Conservation (phyloP, 2,888 invertebrate genomes). For the Linnaemya tessellans region DNA sequence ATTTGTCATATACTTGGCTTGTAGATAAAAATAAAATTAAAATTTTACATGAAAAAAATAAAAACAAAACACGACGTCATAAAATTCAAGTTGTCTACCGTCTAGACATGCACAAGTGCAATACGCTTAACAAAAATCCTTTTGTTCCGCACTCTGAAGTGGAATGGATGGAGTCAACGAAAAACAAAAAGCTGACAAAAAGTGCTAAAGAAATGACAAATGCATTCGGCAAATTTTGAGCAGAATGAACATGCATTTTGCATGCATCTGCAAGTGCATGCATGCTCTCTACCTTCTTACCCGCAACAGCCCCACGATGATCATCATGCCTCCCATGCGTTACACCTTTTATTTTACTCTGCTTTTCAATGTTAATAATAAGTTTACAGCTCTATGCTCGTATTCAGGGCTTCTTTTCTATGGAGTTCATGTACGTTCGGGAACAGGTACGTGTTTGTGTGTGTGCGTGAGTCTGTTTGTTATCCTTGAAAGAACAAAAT, state of each 20-base stretch:
- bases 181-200: constrained; percentile 44
- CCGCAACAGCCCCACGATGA: too few species aligned
- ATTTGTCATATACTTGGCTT: constrained; percentile 66
- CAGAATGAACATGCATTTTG: constrained; percentile 57
- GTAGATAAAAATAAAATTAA: constrained; percentile 64
- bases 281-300: neutral
- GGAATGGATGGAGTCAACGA: constrained; percentile 34
- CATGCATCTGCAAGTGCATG: constrained; percentile 53
- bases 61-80: constrained; percentile 54
- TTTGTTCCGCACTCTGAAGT: constrained; percentile 57
- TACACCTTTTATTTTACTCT: constrained; percentile 54
- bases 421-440: neutral
- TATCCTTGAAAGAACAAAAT: constrained; percentile 55
- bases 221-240: constrained; percentile 61
- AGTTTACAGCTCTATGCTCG: constrained; percentile 13
- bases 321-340: constrained; percentile 42
- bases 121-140: constrained; percentile 62
- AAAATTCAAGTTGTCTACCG: constrained; percentile 71
- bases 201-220: constrained; percentile 67
- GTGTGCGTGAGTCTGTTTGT: constrained; percentile 4
- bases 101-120: constrained; percentile 72
- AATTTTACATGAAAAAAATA: constrained; percentile 36
- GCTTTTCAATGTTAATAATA: constrained; percentile 53
- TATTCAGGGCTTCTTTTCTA: neutral
- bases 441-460: neutral